Evolutionary conservation across 2,113 vertebrate genomes (phyloP), one percentile per base, ranked within the genome.

Genomic region (Edolisoma coerulescens): DNA sequence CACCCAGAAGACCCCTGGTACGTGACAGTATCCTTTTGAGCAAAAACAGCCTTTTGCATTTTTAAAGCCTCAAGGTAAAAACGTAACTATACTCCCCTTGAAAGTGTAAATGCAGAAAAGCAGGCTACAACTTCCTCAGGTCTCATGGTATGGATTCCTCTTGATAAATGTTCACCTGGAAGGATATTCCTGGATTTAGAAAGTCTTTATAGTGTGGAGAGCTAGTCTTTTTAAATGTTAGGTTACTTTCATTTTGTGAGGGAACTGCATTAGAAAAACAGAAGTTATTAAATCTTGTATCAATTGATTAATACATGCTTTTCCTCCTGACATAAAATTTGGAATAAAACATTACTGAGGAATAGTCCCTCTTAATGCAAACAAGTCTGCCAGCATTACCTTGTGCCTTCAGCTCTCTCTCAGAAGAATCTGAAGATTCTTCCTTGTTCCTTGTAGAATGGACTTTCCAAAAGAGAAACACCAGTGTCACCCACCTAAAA

Each of bases 381-480:
- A 57, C 32, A 81, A 84, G 13, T 39, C 64, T 70, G 32, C 11
- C 10, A 5, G 26, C 33, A 26, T 74, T 50, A 65, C 18, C 2
- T 0, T 27, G 28, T 42, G 11, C 35, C 32, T 56, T 56, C 33
- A 45, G 28, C 11, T 87, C 44, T 64, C 33, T 28, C 5, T 47
- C 63, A 37, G 22, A 44, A 52, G 53, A 86, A 88, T 33, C 35
- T 63, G 17, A 70, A n/a, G 23, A 44, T 78, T 85, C 27, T 50
- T 76, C 42, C 35, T 30, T 45, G 19, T 30, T 88, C 63, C 47
- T 59, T 44, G 39, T n/a, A 67, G 37, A 88, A 83, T 10, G 24
- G 33, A 70, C 88, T 90, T 95, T 86, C 71, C 56, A 53, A 37
- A 83, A 85, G 44, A 91, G 47, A 91, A 90, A 89, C 59, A 67